These are phyloP conservation scores for Agriopis marginaria DNA, from an alignment of 2,888 invertebrate species.

Conservation along the genomic window DNA sequence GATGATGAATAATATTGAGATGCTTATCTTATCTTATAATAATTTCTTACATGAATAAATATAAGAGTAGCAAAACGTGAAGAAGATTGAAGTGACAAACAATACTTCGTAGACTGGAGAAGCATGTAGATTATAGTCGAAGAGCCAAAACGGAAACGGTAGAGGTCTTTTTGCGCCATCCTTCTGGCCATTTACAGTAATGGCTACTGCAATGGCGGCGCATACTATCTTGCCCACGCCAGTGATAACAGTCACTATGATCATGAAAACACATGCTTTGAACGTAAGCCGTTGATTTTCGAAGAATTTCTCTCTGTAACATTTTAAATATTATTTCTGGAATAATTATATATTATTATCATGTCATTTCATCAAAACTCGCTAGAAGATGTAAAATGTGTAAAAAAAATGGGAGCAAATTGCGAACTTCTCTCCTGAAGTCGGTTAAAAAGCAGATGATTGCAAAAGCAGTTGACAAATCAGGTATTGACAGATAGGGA, in stretches of 20 bases:
- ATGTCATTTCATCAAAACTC: too few relatives aligned
- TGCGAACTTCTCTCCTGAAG: too few relatives aligned
- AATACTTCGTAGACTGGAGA: slow-evolving; percentile 28
- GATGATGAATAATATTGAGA: too few relatives aligned
- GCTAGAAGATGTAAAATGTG: too few relatives aligned
- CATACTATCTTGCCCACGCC: slow-evolving; percentile 15
- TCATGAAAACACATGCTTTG: slow-evolving; percentile 22
- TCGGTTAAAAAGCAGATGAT: too few relatives aligned
- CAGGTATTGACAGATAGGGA: too few relatives aligned
- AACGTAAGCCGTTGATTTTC: slow-evolving; percentile 34
- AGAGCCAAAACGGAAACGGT: slow-evolving; percentile 31
- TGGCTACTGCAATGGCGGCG: slow-evolving; percentile 3
- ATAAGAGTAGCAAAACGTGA: slow-evolving; percentile 15
- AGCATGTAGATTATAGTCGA: slow-evolving; percentile 15
- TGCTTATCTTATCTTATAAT: too few relatives aligned
- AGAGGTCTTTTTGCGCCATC: slow-evolving; percentile 22
- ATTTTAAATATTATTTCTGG: neutral
- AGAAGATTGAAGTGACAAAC: slow-evolving; percentile 16
- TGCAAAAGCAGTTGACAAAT: too few relatives aligned
- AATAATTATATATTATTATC: too few relatives aligned
- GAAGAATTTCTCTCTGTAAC: slow-evolving; percentile 37
- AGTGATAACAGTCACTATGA: slow-evolving; percentile 9
- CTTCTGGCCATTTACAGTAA: neutral
- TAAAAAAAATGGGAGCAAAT: too few relatives aligned
- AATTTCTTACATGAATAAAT: slow-evolving; percentile 26